Conservation (phyloP, 2,888 invertebrate species). For the Hypena proboscidalis region DNA sequence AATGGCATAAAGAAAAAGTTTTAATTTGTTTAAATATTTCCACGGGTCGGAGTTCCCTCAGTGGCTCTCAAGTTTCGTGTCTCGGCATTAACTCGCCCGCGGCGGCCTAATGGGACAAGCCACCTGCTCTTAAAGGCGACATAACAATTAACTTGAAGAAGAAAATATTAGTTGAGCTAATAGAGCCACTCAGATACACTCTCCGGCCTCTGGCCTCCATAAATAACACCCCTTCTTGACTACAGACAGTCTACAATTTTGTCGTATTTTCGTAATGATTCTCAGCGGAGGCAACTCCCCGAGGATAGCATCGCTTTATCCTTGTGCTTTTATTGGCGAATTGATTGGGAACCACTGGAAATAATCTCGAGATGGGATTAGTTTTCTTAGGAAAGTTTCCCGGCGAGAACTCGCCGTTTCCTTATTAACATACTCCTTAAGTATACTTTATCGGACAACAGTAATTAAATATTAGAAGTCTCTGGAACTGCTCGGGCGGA, state of each 20-base stretch:
- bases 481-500: conserved; percentile 27
- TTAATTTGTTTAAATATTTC: conserved; percentile 84
- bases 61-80: conserved; percentile 73
- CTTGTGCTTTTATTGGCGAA: conserved; percentile 75
- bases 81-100: conserved; percentile 69
- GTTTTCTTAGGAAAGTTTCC: conserved; percentile 67
- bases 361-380: conserved; percentile 75
- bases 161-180: conserved; percentile 83
- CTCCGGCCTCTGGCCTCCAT: conserved; percentile 72
- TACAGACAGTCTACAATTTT: conserved; percentile 71
- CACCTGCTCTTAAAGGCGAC: conserved; percentile 83
- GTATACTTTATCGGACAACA: conserved; percentile 58
- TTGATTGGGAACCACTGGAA: conserved; percentile 75
- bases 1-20: conserved; percentile 77
- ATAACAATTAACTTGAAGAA: conserved; percentile 83
- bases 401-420: conserved; percentile 51
- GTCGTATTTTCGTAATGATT: conserved; percentile 80
- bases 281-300: conserved; percentile 64
- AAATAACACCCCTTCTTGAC: conserved; percentile 78
- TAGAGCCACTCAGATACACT: conserved; percentile 79
- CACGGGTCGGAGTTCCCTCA: conserved; percentile 61
- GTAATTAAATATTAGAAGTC: conserved; percentile 60
- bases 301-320: conserved; percentile 60
- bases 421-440: conserved; percentile 67
- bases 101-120: conserved; percentile 77